A percentile compares a stretch with the other conserved stretches of the same genome.
These are phyloP conservation scores for Acipenser ruthenus DNA, from an alignment of 2,797 vertebrate species.

Conservation along the genomic window DNA sequence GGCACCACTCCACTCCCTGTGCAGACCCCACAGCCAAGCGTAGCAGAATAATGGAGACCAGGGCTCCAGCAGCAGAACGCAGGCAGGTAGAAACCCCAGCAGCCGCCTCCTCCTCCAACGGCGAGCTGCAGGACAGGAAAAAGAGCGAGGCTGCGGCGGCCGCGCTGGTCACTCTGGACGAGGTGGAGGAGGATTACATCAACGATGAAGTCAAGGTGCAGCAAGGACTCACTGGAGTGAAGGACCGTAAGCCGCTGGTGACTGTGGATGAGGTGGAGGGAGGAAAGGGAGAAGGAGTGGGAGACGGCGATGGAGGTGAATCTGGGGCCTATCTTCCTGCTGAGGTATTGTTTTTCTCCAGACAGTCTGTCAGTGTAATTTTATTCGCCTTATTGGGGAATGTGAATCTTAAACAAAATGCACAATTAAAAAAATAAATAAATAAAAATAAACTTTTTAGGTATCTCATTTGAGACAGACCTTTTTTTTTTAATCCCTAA, in stretches of 20 bases:
- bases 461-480: too few species aligned
- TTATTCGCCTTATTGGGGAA: too few species aligned
- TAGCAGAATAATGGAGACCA: neutral
- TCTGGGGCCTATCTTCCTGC: conserved; percentile 30
- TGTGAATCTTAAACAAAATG: too few species aligned
- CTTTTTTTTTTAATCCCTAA: too few species aligned
- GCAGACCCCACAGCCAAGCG: conserved; percentile 1
- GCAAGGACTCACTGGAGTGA: conserved; percentile 10
- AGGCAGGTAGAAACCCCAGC: neutral
- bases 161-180: conserved; percentile 53
- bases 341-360: conserved; percentile 37
- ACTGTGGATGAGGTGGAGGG: conserved; percentile 77
- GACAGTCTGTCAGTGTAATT: neutral
- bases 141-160: neutral
- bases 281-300: conserved; percentile 55
- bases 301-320: conserved; percentile 34
- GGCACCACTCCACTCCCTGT: neutral
- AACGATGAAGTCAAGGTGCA: conserved; percentile 15
- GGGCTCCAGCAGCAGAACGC: conserved; percentile 17
- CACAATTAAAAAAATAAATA: too few species aligned
- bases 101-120: neutral
- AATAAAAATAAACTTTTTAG: too few species aligned
- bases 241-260: conserved; percentile 56
- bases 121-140: neutral
- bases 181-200: conserved; percentile 51